phyloP scores from a whole-genome alignment of 92 coral and sea anemone species.

The Siderastrea siderea region DNA sequence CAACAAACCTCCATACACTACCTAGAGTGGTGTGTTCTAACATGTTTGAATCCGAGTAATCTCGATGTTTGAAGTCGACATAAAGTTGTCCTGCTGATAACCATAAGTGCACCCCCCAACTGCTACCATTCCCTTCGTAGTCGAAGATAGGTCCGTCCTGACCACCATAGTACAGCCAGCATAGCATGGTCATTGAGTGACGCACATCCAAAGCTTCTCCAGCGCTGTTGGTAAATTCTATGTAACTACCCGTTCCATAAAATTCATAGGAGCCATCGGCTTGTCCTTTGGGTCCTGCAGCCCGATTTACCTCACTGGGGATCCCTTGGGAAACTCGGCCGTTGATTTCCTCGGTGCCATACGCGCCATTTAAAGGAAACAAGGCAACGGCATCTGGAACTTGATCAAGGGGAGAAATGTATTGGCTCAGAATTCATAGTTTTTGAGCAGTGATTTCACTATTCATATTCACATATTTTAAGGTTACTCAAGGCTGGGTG shows the following conservation, averaged over 20 bases:
- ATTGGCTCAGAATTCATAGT: no score
- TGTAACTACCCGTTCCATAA: slow-evolving; percentile 54
- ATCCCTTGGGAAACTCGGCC: slow-evolving; percentile 29
- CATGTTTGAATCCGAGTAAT: slow-evolving; percentile 12
- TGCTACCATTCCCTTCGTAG: slow-evolving; percentile 31
- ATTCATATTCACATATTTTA: no score
- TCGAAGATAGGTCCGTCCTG: slow-evolving; percentile 60
- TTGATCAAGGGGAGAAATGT: neutral
- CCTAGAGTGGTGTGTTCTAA: neutral
- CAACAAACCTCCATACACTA: slow-evolving; percentile 70
- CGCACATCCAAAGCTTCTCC: slow-evolving; percentile 28
- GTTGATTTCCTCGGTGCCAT: slow-evolving; percentile 42
- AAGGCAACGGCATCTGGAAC: slow-evolving; percentile 57
- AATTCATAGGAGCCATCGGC: slow-evolving; percentile 58
- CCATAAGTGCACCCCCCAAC: slow-evolving; percentile 66
- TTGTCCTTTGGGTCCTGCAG: slow-evolving; percentile 47
- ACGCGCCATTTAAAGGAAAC: slow-evolving; percentile 51
- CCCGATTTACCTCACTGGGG: slow-evolving; percentile 15
- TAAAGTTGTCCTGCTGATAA: slow-evolving; percentile 18
- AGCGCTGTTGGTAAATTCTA: slow-evolving; percentile 47
- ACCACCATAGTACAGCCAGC: slow-evolving; percentile 36
- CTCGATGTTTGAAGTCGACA: slow-evolving; percentile 55
- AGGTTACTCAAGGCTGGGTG: no score
- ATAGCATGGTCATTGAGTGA: slow-evolving; percentile 46
- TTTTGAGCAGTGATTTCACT: no score